Base-by-base conservation (phyloP, 1,140 invertebrate genomes). In the Trissolcus basalis region DNA sequence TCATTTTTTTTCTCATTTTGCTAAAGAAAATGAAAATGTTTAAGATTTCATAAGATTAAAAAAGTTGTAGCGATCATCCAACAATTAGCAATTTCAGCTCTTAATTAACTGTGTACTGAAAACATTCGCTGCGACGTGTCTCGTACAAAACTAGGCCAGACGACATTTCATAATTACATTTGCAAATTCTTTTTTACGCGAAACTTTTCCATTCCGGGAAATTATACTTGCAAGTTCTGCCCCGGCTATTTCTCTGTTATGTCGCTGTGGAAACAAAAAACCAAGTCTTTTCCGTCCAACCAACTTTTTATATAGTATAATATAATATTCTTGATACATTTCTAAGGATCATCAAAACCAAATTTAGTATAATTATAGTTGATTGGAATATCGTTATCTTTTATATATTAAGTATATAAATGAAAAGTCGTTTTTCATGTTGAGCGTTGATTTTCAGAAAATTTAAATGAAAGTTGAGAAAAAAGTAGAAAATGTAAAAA, bases 81-180 rank as follows among this genome's bases (percentile, higher is more conserved):
- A 61, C 39, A 70, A 61, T 61, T 55, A 55, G 39, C 51, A 48
- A 55, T 70, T 70, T 48, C 51, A 33, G 54, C 58, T 69, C 49
- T 70, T 63, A 63, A 63, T 50, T 55, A 63, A 71, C 41, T 41
- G 14, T 35, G 7, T 41, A 41, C 45, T 49, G 43, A 70, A 59
- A 58, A 68, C 47, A 58, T 68, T 68, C 51, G 19, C 35, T 11
- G 11, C 58, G 6, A n/a, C 32, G 32, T 36, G 8, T 51, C 32
- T 45, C 15, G 12, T 10, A 12, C n/a, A 10, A 6, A 68, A 59
- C 47, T 68, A 59, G 49, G 55, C 64, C 55, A 59, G 8, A 35
- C 43, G 56, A 60, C 44, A 59, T 68, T 60, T 60, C 48, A 69
- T 69, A 69, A 69, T 69, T 69, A 69, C 48, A 41, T 60, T 54